Evolutionary conservation across 2,888 invertebrate species (phyloP).

Genomic region (Siphlonurus alternatus): DNA sequence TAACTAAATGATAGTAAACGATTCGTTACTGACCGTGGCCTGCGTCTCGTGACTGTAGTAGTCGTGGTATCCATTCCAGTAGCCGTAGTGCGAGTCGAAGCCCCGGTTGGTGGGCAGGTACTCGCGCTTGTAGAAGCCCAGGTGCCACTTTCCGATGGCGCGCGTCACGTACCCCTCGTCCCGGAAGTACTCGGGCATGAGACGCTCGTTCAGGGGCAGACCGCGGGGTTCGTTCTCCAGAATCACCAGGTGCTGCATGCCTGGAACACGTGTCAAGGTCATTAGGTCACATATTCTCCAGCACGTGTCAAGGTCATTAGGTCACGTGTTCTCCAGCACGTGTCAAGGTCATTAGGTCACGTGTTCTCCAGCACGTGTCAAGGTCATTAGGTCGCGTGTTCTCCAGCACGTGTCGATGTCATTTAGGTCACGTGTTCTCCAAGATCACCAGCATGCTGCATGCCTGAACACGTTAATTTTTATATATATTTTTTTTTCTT

Average conservation of each 20-base stretch:
- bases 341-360: too few relatives aligned
- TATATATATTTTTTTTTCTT: too few relatives aligned
- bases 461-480: too few relatives aligned
- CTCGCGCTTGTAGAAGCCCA: slow-evolving; percentile 31
- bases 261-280: slow-evolving; percentile 19
- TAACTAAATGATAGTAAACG: too few relatives aligned
- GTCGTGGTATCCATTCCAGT: slow-evolving; percentile 64
- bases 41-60: slow-evolving; percentile 50
- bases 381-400: too few relatives aligned
- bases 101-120: slow-evolving; percentile 56
- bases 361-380: too few relatives aligned
- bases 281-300: not conserved
- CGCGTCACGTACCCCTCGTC: slow-evolving; percentile 32
- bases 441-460: too few relatives aligned
- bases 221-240: slow-evolving; percentile 32
- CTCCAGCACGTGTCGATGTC: too few relatives aligned
- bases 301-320: too few relatives aligned
- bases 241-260: slow-evolving; percentile 34
- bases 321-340: too few relatives aligned
- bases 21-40: slow-evolving; percentile 24
- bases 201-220: slow-evolving; percentile 29
- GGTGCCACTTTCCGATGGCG: slow-evolving; percentile 37
- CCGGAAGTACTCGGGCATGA: slow-evolving; percentile 33
- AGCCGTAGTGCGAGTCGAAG: slow-evolving; percentile 70
- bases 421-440: too few relatives aligned